Percentiles rank a stretch among this genome's conserved stretches.
These are phyloP conservation scores for Strix aluco DNA, from an alignment of 2,113 vertebrate genomes.

Conservation along the genomic window DNA sequence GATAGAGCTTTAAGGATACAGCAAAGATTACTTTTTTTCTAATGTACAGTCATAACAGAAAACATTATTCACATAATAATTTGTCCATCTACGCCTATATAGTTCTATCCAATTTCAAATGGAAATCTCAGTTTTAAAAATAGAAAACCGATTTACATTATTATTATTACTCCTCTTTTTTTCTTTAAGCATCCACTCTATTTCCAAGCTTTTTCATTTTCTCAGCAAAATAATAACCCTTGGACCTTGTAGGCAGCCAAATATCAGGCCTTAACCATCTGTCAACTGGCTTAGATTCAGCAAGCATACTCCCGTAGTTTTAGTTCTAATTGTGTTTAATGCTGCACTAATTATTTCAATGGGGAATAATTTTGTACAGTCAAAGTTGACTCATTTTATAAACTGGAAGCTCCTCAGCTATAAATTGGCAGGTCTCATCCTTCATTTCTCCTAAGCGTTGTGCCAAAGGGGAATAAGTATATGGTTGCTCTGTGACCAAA, in stretches of 20 bases:
- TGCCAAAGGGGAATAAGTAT: slow-evolving; percentile 92
- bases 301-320: slow-evolving; percentile 82
- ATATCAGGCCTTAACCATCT: slow-evolving; percentile 86
- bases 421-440: slow-evolving; percentile 91
- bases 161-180: not conserved
- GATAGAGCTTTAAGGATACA: slow-evolving; percentile 1
- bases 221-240: slow-evolving; percentile 81
- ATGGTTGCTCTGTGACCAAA: slow-evolving; percentile 99
- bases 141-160: slow-evolving; percentile 30
- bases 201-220: slow-evolving; percentile 73
- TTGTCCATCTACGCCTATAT: not conserved
- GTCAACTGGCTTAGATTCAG: slow-evolving; percentile 85
- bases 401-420: slow-evolving; percentile 88
- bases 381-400: slow-evolving; percentile 92
- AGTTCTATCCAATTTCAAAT: not conserved
- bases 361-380: slow-evolving; percentile 91
- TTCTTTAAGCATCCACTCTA: slow-evolving; percentile 34
- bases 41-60: not conserved
- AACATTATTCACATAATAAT: not conserved
- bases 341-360: slow-evolving; percentile 92
- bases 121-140: slow-evolving; percentile 12
- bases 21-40: not conserved
- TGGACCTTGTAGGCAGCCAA: slow-evolving; percentile 77
- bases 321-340: slow-evolving; percentile 91
- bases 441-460: slow-evolving; percentile 88